Base-by-base conservation (phyloP, 1,140 invertebrate species). In the Drosophila saltans region DNA sequence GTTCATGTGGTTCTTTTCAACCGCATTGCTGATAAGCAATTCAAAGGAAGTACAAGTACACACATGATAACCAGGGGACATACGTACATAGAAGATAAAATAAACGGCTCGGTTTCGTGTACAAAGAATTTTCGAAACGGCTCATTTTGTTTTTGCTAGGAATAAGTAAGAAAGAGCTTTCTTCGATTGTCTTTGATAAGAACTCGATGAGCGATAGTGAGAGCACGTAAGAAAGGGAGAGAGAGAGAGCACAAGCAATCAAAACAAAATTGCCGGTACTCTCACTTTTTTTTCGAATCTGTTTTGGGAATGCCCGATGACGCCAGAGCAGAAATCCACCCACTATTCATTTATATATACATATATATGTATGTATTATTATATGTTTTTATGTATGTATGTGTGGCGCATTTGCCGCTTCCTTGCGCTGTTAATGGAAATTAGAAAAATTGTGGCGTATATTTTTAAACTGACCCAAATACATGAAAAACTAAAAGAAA, bases 381-480 rank as follows among this genome's bases (percentile, higher is more conserved):
- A 45, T 24, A 21, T 24, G 16, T 45, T 16, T 21, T 2, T 16
- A 1, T 45, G n/a, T 43, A n/a, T 36, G 33, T 21, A 16, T 16
- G n/a, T 16, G 11, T 40, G 39, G 24, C 56, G n/a, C 69, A 33
- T 63, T 58, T 69, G 59, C 21, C 30, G 57, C 72, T 71, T 86
- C 82, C 82, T 86, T 81, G 78, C 78, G 59, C 48, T 79, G 48
- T 43, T 64, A 71, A 76, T 69, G 66, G 60, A 77, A 73, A 76
- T 79, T 76, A 76, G 76, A 88, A 76, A 77, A 66, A 66, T 61
- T 45, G 74, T 41, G 41, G 61, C 66, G 80, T 69, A 62, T 86
- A 86, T 86, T 86, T 86, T 74, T 86, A 86, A 86, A 80, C 62
- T 86, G 83, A 86, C 83, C 83, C 73, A 89, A 72, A 83, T 86